Percentiles rank a stretch among this genome's conserved stretches.
Conservation (phyloP, 2,113 vertebrate genomes). For the Misgurnus mizolepis region DNA sequence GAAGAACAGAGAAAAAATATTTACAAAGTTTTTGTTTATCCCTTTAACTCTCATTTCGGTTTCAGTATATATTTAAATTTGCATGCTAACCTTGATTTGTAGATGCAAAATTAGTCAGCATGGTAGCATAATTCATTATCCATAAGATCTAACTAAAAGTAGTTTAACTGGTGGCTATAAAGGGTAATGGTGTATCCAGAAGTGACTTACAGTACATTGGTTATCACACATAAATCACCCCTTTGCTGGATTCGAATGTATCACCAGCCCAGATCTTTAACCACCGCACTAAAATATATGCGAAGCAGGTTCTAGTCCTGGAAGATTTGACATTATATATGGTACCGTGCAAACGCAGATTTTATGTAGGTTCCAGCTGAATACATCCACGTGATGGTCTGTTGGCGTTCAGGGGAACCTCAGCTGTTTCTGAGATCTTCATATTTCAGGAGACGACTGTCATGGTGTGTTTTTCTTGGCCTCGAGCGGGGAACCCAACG, state of each 20-base stretch:
- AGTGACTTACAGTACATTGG: not conserved
- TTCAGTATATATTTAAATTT: too few relatives aligned
- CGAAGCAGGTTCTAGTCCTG: not conserved
- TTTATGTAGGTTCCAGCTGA: not conserved
- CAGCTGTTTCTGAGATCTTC: not conserved
- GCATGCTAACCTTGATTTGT: too few relatives aligned
- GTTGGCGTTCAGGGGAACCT: not conserved
- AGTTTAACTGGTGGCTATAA: not conserved
- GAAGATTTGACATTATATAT: too few relatives aligned
- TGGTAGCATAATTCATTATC: not conserved
- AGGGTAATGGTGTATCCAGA: not conserved
- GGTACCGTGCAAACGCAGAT: not conserved
- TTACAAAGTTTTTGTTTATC: not conserved
- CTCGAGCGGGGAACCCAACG: not conserved
- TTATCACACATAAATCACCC: too few relatives aligned
- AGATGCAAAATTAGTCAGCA: not conserved
- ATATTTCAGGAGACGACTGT: conserved; percentile 19
- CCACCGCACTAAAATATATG: not conserved
- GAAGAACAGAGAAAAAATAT: too few relatives aligned
- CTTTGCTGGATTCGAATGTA: not conserved
- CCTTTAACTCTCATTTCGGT: not conserved
- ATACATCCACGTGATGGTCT: conserved; percentile 3
- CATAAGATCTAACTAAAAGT: not conserved
- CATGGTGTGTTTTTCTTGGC: conserved; percentile 35
- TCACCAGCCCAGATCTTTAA: conserved; percentile 6